Conservation (phyloP, 2,797 vertebrate genomes). For the Heteromormyrus szaboi region DNA sequence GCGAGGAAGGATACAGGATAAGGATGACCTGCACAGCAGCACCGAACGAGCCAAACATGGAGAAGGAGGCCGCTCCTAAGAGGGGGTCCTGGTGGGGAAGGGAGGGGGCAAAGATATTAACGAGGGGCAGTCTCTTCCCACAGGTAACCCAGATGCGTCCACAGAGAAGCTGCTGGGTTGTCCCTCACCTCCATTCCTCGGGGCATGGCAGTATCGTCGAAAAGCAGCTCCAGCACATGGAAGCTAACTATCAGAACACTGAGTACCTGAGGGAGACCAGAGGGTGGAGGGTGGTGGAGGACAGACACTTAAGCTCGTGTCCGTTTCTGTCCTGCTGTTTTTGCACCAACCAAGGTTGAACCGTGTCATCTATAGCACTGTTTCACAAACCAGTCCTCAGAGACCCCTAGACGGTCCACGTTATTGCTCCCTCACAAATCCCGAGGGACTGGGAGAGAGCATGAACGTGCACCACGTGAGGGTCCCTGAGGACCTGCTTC, state of each 20-base stretch:
- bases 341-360: neutral
- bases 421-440: neutral
- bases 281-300: neutral
- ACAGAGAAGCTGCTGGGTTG: neutral
- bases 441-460: neutral
- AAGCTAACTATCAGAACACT: slow-evolving; percentile 88
- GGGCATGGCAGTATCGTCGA: slow-evolving; percentile 90
- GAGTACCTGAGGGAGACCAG: slow-evolving; percentile 66
- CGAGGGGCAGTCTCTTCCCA: neutral
- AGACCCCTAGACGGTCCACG: neutral
- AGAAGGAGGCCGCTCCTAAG: slow-evolving; percentile 88
- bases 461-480: neutral
- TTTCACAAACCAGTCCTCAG: neutral
- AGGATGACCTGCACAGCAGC: slow-evolving; percentile 88
- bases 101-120: neutral
- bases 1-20: slow-evolving; percentile 86
- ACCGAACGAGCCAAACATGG: slow-evolving; percentile 89
- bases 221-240: slow-evolving; percentile 86
- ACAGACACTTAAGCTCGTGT: neutral
- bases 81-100: slow-evolving; percentile 66
- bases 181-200: slow-evolving; percentile 81
- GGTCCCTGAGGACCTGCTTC: neutral
- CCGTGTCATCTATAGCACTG: neutral
- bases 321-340: neutral
- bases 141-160: neutral